Evolutionary conservation across 2,797 vertebrate genomes (phyloP), one percentile per base, ranked within the genome.

Genomic region (Acipenser ruthenus): DNA sequence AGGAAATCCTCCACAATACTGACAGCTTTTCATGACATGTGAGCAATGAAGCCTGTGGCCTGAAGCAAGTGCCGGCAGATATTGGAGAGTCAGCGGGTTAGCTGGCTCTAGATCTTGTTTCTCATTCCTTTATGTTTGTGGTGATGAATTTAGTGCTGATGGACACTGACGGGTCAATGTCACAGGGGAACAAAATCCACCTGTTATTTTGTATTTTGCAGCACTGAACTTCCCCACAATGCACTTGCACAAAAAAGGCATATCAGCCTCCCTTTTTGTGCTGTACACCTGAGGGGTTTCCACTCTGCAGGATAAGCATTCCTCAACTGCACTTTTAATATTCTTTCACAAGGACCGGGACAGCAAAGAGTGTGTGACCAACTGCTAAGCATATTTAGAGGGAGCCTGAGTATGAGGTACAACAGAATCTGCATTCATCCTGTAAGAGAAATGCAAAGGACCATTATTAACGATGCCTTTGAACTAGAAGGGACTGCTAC

Each of bases 161-260:
- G 63, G 50, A 68, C 68, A 69, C 66, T 51, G 66, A 70, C 65
- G 70, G 67, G 67, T 62, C 59, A 59, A 52, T 49, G 61, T 69
- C 50, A 60, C 67, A 59, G 12, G 58, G 67, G 53, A 65, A 59
- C 64, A 37, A 61, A 23, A 59, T 12, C 58, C 63, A 49, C 52
- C 59, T 53, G 59, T 65, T 70, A 66, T 63, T 65, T 63, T 62
- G 0, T 7, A 53, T 4, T 37, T 37, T 1, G 12, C 64, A n/a
- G 64, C 23, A 6, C 7, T 58, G 47, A 7, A 48, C 47, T 6
- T 11, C 3, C 13, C 10, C 10, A 4, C 51, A 47, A 15, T 18
- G 50, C 11, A 3, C 2, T 10, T 7, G n/a, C 23, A 52, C 23
- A 23, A 23, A 3, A 23, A n/a, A 47, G 10, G 9, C 6, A 10